Percentiles rank a stretch among this genome's conserved stretches.
These are phyloP conservation scores for Discoglossus pictus DNA, from an alignment of 2,797 vertebrate species.

Conservation along the genomic window DNA sequence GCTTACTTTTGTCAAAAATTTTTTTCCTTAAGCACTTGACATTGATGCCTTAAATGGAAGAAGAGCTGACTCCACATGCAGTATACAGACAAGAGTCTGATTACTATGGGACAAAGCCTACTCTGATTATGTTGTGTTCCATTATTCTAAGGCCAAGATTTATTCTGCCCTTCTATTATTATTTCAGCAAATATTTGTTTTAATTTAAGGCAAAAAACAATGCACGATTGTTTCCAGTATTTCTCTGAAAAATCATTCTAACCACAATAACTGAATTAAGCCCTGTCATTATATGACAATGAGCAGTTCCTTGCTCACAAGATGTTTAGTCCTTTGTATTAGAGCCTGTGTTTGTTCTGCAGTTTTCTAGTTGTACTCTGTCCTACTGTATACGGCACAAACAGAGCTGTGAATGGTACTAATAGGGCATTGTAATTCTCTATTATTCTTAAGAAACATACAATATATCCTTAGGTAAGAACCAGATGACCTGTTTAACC, in stretches of 20 bases:
- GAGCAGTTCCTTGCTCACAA: slow-evolving; percentile 24
- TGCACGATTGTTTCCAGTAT: slow-evolving; percentile 25
- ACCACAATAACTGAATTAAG: slow-evolving; percentile 38
- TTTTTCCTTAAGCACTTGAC: slow-evolving; percentile 11
- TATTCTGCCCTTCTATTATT: slow-evolving; percentile 30
- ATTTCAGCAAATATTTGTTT: slow-evolving; percentile 44
- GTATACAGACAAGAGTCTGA: slow-evolving; percentile 9
- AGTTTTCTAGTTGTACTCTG: no score
- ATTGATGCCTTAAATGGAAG: slow-evolving; percentile 21
- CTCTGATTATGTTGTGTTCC: slow-evolving; percentile 23
- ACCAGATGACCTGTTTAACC: neutral
- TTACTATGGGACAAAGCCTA: slow-evolving; percentile 28
- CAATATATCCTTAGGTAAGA: no score
- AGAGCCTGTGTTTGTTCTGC: neutral
- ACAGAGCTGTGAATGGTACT: no score
- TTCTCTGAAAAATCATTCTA: slow-evolving; percentile 26
- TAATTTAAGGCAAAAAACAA: slow-evolving; percentile 28
- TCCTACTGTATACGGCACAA: no score
- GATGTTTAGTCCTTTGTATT: slow-evolving; percentile 26
- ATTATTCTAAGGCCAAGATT: slow-evolving; percentile 33
- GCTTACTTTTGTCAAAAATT: neutral
- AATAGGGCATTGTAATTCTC: no score
- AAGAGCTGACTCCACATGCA: slow-evolving; percentile 7
- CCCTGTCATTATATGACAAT: slow-evolving; percentile 13
- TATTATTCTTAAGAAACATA: neutral